Evolutionary conservation across 2,797 vertebrate genomes (phyloP), one percentile per base, ranked within the genome.

Genomic region (Antennarius maculatus): DNA sequence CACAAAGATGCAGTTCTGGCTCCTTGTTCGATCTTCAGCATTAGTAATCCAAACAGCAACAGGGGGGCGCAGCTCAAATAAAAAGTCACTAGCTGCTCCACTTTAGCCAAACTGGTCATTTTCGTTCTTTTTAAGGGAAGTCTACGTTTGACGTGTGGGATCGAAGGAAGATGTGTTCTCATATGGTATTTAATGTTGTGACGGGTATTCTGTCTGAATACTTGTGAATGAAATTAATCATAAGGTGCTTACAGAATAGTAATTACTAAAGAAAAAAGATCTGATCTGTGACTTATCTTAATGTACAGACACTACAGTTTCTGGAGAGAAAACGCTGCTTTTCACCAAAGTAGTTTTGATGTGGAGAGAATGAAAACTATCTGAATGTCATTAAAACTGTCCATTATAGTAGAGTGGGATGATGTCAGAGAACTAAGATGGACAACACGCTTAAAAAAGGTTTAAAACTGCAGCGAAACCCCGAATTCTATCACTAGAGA

Each of bases 11-110:
- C 41, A 68, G 50, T 41, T 66, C 85, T 81, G 71, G 56, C 74
- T 66, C 50, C 54, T 53, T 74, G 82, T 66, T 79, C 74, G 66
- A 64, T 51, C 55, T 31, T 61, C 50, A 16, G 72, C 74, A 89
- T 93, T 93, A 91, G 89, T 88, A 93, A 87, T 91, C 91, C 57
- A 41, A 71, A 73, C 82, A 88, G 80, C 75, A 69, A 47, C 60
- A 56, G 43, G 37, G 45, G 27, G 63, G 61, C 23, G 52, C 50
- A 41, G 69, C 55, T 65, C 61, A 58, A 66, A 67, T 67, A 59
- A 75, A 54, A 75, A 79, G 53, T 73, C 29, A 49, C 63, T 52
- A 76, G 56, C 16, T 50, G 43, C 50, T 76, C 50, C 56, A 28
- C 50, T 68, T 66, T 37, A 54, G 13, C n/a, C 10, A 53, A 64